Conservation (phyloP, 64 coral and sea anemone genomes). For the Montipora capricornis region DNA sequence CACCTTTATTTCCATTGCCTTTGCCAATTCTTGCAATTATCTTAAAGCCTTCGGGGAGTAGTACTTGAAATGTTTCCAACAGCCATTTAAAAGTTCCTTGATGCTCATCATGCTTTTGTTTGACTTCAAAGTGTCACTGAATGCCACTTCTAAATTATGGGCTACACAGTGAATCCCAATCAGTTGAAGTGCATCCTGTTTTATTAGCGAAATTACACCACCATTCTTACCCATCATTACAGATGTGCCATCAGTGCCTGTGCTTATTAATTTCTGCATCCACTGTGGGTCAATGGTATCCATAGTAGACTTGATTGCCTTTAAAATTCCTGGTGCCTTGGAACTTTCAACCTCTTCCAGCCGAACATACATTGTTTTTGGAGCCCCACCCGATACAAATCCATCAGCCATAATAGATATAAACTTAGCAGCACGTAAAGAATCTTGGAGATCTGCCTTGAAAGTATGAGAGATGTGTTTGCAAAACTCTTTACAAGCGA, state of each 20-base stretch:
- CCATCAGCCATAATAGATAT: conserved; percentile 39
- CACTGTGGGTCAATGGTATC: neutral
- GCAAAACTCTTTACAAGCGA: conserved; percentile 71
- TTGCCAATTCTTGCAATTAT: too few relatives aligned
- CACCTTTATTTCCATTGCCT: too few relatives aligned
- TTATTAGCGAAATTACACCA: neutral
- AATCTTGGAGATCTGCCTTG: conserved; percentile 38
- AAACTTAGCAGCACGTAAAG: conserved; percentile 40
- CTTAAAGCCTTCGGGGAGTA: too few relatives aligned
- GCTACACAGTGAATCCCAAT: neutral
- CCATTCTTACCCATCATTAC: neutral
- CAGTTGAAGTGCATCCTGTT: neutral
- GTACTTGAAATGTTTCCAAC: too few relatives aligned
- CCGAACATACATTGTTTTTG: conserved; percentile 6
- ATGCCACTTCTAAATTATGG: neutral
- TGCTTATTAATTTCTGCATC: neutral
- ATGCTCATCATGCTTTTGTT: neutral
- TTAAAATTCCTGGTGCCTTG: neutral
- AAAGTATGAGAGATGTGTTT: conserved; percentile 51
- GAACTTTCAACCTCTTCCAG: neutral
- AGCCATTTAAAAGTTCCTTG: too few relatives aligned
- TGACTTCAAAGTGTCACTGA: neutral
- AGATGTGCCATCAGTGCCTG: neutral
- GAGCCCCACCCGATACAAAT: conserved; percentile 57
- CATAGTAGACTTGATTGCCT: neutral